Evolutionary conservation across 2,888 invertebrate species (phyloP), one percentile per base, ranked within the genome.

Genomic region (Pterobdella sp.): DNA sequence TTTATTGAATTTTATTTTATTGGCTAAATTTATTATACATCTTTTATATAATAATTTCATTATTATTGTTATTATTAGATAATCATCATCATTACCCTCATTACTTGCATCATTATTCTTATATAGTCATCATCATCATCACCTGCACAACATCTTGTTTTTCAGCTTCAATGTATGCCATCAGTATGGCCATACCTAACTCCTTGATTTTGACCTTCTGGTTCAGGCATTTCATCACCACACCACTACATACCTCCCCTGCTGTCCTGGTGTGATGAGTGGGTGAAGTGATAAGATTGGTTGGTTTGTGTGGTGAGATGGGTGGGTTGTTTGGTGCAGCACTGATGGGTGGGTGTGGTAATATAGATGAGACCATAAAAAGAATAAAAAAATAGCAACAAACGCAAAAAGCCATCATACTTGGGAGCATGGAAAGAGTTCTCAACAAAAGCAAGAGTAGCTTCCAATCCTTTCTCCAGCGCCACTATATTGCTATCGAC

Each of bases 91-190:
- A 65, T 26, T 1, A 34, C 7, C 32, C 29, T 65, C 32, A 31
- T 63, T 63, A 63, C 42, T 42, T 14, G 7, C 18, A 42, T 42
- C 18, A 42, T 42, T 42, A 42, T 42, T 42, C 7, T 42, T 42
- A 42, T 42, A 14, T 14, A 14, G 18, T 18, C 18, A 42, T 42
- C 18, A 42, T 42, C 18, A 42, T 42, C 18, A 42, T 3, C 68
- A 76, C 76, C 74, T 75, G 73, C 0, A 78, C 76, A 65, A 79
- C 84, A 77, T 96, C 96, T 75, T 91, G 90, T 82, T 94, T 95
- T 81, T 97, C 96, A 80, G 95, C 93, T 86, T 97, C 96, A 78
- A 96, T 88, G 82, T 91, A 95, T 92, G 94, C 92, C 74, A 97
- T 85, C 3, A 90, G 89, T 76, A 96, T 88, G 85, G 94, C 94